Evolutionary conservation across 2,113 vertebrate genomes (phyloP), one percentile per base, ranked within the genome.

Genomic region (Microcebus lehilahytsara): DNA sequence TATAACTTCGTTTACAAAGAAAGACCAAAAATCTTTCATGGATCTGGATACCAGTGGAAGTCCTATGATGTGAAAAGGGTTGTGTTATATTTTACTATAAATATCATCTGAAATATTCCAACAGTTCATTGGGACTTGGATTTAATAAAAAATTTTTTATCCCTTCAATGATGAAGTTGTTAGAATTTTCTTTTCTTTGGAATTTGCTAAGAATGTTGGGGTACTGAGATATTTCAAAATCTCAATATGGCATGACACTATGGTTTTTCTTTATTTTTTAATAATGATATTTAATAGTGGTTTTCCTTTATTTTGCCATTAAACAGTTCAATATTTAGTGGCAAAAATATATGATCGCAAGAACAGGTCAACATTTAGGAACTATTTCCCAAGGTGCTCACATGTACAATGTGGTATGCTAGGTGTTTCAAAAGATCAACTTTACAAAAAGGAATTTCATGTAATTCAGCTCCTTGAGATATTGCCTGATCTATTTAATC

Each of bases 111-210:
- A 93, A 88, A 25, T 64, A 67, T 80, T 89, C 83, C 81, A 75
- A n/a, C 42, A 66, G 37, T 23, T 85, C 37, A 23, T 40, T 58
- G 74, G 51, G 23, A 80, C 74, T 96, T 60, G 40, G 25, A 75
- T 53, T 93, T 97, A 93, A 96, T 96, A 93, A 96, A 97, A 88
- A 97, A 85, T 5, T 37, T 81, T 69, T 91, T 19, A 66, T 88
- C 40, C 79, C 30, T 93, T 93, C 51, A 79, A 10, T 92, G 51
- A 75, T 58, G 10, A 91, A 53, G 34, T 75, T 40, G 40, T 94
- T 77, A 67, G 40, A 94, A 42, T 20, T 40, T 85, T 79, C 69
- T 86, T 93, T 94, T 56, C 46, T 79, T 87, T 80, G 32, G 32
- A 60, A 62, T 92, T 53, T 77, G 6, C 66, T 79, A 71, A 64